A percentile compares a stretch with the other conserved stretches of the same genome.
Evolutionary conservation across 2,888 invertebrate species (phyloP).

Genomic region (Ariolimax columbianus): DNA sequence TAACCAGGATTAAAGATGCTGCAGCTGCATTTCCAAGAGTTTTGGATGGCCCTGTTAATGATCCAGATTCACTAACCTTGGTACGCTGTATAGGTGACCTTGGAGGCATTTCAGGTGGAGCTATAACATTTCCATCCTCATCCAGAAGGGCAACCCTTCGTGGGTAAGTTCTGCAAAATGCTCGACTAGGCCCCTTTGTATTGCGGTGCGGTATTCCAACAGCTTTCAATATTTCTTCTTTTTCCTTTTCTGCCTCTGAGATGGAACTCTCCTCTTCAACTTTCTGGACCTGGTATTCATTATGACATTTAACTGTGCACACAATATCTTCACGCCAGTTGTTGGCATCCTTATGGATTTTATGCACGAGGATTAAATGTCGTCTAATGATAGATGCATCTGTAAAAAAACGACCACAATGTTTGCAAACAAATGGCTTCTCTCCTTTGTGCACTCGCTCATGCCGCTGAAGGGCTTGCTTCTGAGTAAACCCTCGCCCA

Average conservation of each 20-base stretch:
- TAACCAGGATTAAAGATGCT: slow-evolving; percentile 26
- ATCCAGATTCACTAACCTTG: slow-evolving; percentile 24
- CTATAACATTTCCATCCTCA: slow-evolving; percentile 49
- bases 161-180: slow-evolving; percentile 48
- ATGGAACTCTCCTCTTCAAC: slow-evolving; percentile 39
- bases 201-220: slow-evolving; percentile 32
- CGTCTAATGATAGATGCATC: slow-evolving; percentile 68
- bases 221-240: slow-evolving; percentile 36
- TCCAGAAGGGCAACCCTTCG: slow-evolving; percentile 45
- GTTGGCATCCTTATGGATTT: slow-evolving; percentile 64
- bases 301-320: slow-evolving; percentile 50
- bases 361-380: slow-evolving; percentile 69
- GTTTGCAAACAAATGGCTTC: slow-evolving; percentile 77
- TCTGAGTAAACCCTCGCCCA: slow-evolving; percentile 79
- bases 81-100: slow-evolving; percentile 19
- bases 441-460: slow-evolving; percentile 79
- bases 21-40: background rate
- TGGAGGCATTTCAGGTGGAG: slow-evolving; percentile 42
- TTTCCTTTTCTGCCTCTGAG: slow-evolving; percentile 34
- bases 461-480: slow-evolving; percentile 79
- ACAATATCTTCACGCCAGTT: slow-evolving; percentile 68
- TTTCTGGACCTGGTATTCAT: slow-evolving; percentile 55
- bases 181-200: slow-evolving; percentile 48
- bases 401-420: slow-evolving; percentile 77
- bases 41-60: slow-evolving; percentile 14